Evolutionary conservation across 2,888 invertebrate species (phyloP).

Genomic region (Xylota sylvarum): DNA sequence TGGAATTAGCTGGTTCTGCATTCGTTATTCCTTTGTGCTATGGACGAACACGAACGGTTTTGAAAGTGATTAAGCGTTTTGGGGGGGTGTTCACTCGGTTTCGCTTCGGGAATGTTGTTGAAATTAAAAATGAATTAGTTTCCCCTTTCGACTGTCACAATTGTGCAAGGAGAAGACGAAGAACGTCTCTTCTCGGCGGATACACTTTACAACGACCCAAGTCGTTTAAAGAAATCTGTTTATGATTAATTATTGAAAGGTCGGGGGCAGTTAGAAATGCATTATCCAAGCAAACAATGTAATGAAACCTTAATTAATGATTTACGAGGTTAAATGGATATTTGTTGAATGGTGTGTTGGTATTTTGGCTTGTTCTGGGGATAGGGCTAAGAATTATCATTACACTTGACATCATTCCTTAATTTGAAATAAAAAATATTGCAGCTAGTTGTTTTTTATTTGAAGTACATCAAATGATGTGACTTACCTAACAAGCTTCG

Average conservation of each 20-base stretch:
- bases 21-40: conserved; percentile 16
- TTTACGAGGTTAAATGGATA: neutral
- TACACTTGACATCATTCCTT: too few relatives aligned
- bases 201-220: conserved; percentile 26
- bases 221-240: conserved; percentile 53
- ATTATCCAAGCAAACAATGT: conserved; percentile 34
- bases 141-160: conserved; percentile 24
- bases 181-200: conserved; percentile 22
- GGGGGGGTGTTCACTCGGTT: neutral
- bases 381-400: too few relatives aligned
- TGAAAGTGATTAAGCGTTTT: conserved; percentile 65
- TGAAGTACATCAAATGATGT: too few relatives aligned
- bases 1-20: conserved; percentile 46
- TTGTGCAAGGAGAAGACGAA: neutral
- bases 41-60: conserved; percentile 38
- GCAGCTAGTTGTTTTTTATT: too few relatives aligned
- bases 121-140: conserved; percentile 70
- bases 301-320: conserved; percentile 47
- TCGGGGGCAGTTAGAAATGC: conserved; percentile 29
- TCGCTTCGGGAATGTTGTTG: conserved; percentile 41
- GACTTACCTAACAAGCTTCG: too few relatives aligned
- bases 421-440: too few relatives aligned
- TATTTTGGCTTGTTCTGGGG: too few relatives aligned
- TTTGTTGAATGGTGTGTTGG: neutral
- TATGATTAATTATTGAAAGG: conserved; percentile 55